Base-by-base conservation (phyloP, 2,113 vertebrate genomes). In the Ophthalmolycus amberensis region DNA sequence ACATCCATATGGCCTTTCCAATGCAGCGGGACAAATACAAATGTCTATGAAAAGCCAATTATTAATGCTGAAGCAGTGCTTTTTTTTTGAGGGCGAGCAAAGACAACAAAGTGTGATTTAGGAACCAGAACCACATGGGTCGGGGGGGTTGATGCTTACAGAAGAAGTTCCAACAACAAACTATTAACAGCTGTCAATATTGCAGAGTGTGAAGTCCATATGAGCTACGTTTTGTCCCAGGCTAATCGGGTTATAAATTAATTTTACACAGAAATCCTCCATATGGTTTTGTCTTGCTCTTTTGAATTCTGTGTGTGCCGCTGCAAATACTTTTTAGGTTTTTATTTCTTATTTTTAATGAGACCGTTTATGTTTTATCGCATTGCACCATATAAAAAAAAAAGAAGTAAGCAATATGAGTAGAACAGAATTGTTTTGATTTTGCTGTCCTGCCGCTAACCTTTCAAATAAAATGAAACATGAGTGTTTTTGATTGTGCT, bases 71-170 rank as follows among this genome's bases (percentile, higher is more conserved):
- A 94, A 90, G 87, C n/a, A 32, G 50, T 56, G 79, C 42, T 88
- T 91, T 86, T 87, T 82, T 77, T 76, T 34, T 32, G 32, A 80
- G 84, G 78, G 64, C 38, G 37, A 91, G 83, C 63, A 80, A 89
- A 89, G 76, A 93, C 90, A 92, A 93, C 90, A 94, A 92, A 92
- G 89, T 92, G 84, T 64, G 87, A 85, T 81, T 88, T 74, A 68
- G 71, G 88, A 92, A 93, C 83, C 83, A 85, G 77, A 92, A 88
- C 89, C 94, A 95, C 86, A 93, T 95, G 94, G 89, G 80, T 85
- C 50, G 48, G 75, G 69, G 70, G 27, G 15, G 50, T 71, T 40
- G 76, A 87, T 83, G 63, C 86, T 78, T 52, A 79, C 73, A 84
- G 82, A 91, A 75, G 88, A 89, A 81, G 89, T 73, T 90, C 91